phyloP scores from a whole-genome alignment of 2,888 invertebrate species.

The Notocelia uddmanniana region DNA sequence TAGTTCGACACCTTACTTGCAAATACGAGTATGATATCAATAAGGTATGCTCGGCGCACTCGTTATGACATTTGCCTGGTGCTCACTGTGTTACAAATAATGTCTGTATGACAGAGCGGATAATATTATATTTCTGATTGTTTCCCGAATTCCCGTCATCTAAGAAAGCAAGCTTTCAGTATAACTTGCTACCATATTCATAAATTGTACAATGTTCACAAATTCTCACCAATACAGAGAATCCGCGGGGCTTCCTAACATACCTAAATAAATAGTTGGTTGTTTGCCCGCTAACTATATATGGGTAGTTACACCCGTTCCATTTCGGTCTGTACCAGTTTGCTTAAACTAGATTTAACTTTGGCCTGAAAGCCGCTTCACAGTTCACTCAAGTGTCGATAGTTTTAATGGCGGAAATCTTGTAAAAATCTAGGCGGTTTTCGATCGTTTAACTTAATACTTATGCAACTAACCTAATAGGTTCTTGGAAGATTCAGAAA shows the following conservation, averaged over 20 bases:
- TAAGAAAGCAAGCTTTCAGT: too few relatives aligned
- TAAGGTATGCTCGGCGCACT: too few relatives aligned
- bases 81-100: too few relatives aligned
- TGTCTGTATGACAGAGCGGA: too few relatives aligned
- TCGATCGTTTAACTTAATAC: constrained; percentile 1
- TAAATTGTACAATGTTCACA: too few relatives aligned
- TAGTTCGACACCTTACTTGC: too few relatives aligned
- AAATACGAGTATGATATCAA: too few relatives aligned
- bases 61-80: too few relatives aligned
- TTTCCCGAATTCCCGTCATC: too few relatives aligned
- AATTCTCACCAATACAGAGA: neutral
- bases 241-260: neutral
- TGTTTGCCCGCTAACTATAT: neutral
- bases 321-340: constrained; percentile 10
- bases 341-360: constrained; percentile 28
- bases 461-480: neutral
- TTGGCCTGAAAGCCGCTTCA: constrained; percentile 10
- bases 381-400: constrained; percentile 21
- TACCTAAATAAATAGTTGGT: neutral
- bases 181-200: too few relatives aligned
- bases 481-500: neutral
- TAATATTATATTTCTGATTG: too few relatives aligned
- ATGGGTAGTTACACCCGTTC: neutral
- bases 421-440: neutral
- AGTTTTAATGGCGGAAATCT: constrained; percentile 26